phyloP scores from a whole-genome alignment of 1,140 invertebrate genomes.

The Meloidogyne exigua region DNA sequence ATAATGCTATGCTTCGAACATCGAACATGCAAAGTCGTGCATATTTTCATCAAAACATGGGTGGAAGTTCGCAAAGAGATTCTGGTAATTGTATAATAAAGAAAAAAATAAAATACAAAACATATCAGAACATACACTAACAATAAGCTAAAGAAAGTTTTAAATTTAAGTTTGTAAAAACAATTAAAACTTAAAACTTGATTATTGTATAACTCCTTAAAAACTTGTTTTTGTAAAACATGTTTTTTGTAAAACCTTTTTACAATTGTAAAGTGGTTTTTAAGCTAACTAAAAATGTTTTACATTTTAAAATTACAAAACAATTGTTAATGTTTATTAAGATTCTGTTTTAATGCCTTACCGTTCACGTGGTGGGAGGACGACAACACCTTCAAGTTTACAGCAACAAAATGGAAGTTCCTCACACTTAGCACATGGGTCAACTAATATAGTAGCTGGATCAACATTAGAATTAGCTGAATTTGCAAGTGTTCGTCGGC shows the following conservation, averaged over 20 bases:
- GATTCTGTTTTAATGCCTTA: constrained; percentile 16
- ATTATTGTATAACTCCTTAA: too few species aligned
- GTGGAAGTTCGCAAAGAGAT: neutral
- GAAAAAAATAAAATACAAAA: too few species aligned
- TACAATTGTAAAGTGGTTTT: neutral
- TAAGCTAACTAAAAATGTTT: neutral
- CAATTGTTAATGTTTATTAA: neutral
- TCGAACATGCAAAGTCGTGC: constrained; percentile 33
- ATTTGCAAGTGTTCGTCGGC: constrained; percentile 36
- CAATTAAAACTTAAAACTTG: too few species aligned
- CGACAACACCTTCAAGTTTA: constrained; percentile 8
- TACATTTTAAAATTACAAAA: neutral
- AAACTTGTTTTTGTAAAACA: too few species aligned
- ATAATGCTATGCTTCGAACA: constrained; percentile 12
- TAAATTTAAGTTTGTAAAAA: too few species aligned
- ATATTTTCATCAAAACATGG: constrained; percentile 25
- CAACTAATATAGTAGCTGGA: neutral
- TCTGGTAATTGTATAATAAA: neutral
- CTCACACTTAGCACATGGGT: neutral
- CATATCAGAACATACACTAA: too few species aligned
- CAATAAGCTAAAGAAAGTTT: too few species aligned
- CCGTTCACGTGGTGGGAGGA: neutral
- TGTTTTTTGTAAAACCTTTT: neutral
- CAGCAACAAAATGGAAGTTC: neutral
- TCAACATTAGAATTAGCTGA: constrained; percentile 29